phyloP scores from a whole-genome alignment of 64 coral and sea anemone species.

The Hydrozoanthus tunicans region DNA sequence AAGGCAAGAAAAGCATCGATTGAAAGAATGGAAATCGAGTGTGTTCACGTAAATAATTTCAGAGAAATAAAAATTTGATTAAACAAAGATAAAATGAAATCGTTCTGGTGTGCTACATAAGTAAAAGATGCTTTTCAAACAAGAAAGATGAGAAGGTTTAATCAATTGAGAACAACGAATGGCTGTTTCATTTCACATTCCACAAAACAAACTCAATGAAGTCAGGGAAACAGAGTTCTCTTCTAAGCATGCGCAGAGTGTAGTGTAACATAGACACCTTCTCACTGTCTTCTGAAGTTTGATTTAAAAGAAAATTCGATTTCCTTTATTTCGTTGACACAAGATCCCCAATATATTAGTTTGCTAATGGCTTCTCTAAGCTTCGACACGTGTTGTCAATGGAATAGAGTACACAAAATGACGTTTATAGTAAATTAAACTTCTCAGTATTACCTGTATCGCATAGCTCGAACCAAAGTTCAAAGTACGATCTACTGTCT shows the following conservation, averaged over 20 bases:
- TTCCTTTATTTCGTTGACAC: conserved; percentile 60
- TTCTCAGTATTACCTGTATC: conserved; percentile 44
- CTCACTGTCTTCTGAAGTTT: conserved; percentile 30
- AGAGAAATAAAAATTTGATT: too few relatives aligned
- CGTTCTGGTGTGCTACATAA: too few relatives aligned
- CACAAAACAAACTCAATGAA: conserved; percentile 10
- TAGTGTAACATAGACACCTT: background rate
- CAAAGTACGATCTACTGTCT: conserved; percentile 27
- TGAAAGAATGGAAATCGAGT: too few relatives aligned
- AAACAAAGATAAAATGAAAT: too few relatives aligned
- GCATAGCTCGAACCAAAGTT: conserved; percentile 29
- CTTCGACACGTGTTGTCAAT: conserved; percentile 61
- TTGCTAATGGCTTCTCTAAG: conserved; percentile 59
- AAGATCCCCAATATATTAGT: conserved; percentile 53
- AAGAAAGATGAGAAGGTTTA: background rate
- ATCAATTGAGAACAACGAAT: background rate
- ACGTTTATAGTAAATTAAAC: conserved; percentile 68
- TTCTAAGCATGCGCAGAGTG: conserved; percentile 1
- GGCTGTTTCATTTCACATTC: conserved; percentile 26
- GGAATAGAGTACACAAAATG: conserved; percentile 34
- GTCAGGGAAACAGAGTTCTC: conserved; percentile 8
- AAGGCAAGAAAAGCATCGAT: too few relatives aligned
- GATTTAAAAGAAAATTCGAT: conserved; percentile 44
- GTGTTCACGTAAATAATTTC: too few relatives aligned
- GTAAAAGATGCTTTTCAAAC: too few relatives aligned